Percentiles rank a stretch among this genome's conserved stretches.
Evolutionary conservation across 2,888 invertebrate genomes (phyloP).

Genomic region (Andrena dorsata): DNA sequence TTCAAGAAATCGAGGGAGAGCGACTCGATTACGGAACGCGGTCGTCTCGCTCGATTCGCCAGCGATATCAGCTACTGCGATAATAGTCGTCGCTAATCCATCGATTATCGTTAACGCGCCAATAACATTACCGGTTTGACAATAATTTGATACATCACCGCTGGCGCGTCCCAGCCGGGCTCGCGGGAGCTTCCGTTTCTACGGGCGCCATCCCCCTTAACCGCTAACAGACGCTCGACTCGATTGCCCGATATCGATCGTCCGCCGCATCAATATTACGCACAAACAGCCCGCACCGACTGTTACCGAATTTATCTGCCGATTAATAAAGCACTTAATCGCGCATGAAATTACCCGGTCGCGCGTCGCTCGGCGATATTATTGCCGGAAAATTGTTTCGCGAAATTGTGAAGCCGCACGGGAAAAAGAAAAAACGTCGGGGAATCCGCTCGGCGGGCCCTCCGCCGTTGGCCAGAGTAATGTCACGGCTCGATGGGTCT

Average conservation of each 20-base stretch:
- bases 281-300: slow-evolving; percentile 54
- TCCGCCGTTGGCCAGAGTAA: not conserved
- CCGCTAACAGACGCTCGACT: slow-evolving; percentile 73
- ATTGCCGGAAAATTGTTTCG: slow-evolving; percentile 47
- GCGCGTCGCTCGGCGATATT: slow-evolving; percentile 2
- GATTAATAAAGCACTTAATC: slow-evolving; percentile 70
- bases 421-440: not conserved
- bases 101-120: slow-evolving; percentile 73
- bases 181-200: slow-evolving; percentile 54
- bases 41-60: slow-evolving; percentile 51
- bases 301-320: slow-evolving; percentile 64
- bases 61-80: slow-evolving; percentile 60
- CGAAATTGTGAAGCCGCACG: not conserved
- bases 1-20: not conserved
- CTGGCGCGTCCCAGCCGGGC: slow-evolving; percentile 62
- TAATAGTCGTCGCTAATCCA: slow-evolving; percentile 73
- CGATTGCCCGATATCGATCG: slow-evolving; percentile 74
- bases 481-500: slow-evolving; percentile 36
- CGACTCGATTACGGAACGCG: not conserved
- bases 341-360: slow-evolving; percentile 56
- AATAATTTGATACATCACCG: slow-evolving; percentile 74
- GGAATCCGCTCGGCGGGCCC: not conserved
- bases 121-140: slow-evolving; percentile 74
- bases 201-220: slow-evolving; percentile 64
- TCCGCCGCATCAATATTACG: slow-evolving; percentile 54